Percentiles rank a stretch among this genome's conserved stretches.
These are phyloP conservation scores for Montipora efflorescens DNA, from an alignment of 64 coral and sea anemone genomes.

Conservation along the genomic window DNA sequence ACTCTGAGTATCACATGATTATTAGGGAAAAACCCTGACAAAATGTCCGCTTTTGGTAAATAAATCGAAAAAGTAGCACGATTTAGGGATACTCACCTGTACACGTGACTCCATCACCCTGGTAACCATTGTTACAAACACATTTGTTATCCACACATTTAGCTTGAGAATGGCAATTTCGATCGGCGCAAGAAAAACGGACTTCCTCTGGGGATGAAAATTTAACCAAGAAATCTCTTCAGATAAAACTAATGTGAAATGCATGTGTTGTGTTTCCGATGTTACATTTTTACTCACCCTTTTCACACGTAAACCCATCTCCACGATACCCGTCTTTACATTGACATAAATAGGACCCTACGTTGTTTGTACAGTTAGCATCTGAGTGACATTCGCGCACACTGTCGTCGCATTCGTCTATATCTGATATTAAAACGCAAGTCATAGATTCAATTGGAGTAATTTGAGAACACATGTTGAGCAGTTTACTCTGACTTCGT, in stretches of 20 bases:
- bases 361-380: conserved; percentile 62
- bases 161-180: conserved; percentile 24
- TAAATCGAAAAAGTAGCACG: no score
- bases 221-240: no score
- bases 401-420: conserved; percentile 52
- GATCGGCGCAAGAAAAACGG: background rate
- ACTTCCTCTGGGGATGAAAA: background rate
- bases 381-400: conserved; percentile 14
- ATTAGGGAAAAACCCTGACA: no score
- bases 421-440: background rate
- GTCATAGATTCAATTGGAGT: background rate
- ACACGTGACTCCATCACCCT: conserved; percentile 67
- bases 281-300: background rate
- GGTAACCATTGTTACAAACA: conserved; percentile 60
- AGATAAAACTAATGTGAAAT: no score
- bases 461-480: no score
- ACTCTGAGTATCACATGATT: no score
- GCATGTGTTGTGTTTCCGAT: no score
- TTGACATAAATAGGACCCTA: conserved; percentile 38
- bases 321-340: conserved; percentile 57
- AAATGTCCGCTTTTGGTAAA: no score
- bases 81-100: conserved; percentile 12
- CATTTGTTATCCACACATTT: conserved; percentile 17
- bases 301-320: conserved; percentile 48
- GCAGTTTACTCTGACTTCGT: no score